These are phyloP conservation scores for Gymnobelideus leadbeateri DNA, from an alignment of 2,113 vertebrate species.

Conservation along the genomic window DNA sequence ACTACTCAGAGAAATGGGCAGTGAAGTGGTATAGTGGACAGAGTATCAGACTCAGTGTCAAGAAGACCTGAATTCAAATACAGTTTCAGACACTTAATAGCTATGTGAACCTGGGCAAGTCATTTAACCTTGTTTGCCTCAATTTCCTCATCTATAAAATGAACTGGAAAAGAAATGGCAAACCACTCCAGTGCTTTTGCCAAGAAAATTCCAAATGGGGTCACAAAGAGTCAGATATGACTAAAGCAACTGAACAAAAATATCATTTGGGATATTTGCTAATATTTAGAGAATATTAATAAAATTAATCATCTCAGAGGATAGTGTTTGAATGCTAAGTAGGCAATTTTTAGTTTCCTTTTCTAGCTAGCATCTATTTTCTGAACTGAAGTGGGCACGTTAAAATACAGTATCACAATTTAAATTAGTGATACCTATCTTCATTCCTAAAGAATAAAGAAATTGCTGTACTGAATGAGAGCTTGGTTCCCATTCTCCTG, in stretches of 20 bases:
- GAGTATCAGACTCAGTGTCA: background rate
- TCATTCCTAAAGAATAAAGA: background rate
- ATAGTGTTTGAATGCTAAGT: background rate
- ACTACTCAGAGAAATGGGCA: background rate
- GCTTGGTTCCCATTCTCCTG: background rate
- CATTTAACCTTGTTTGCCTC: background rate
- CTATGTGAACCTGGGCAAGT: background rate
- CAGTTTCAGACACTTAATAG: background rate
- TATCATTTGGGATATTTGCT: background rate
- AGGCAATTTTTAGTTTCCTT: background rate
- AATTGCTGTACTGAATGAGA: background rate
- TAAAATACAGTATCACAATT: background rate
- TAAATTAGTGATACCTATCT: background rate
- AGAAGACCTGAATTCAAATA: background rate
- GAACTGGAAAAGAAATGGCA: background rate
- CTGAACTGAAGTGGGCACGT: background rate
- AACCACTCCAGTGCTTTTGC: background rate
- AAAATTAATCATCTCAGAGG: background rate
- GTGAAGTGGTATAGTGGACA: background rate
- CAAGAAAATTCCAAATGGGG: background rate
- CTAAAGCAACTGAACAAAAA: background rate
- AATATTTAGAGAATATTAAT: background rate
- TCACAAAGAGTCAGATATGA: background rate
- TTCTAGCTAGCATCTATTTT: background rate
- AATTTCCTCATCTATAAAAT: background rate